Evolutionary conservation across 2,888 invertebrate species (phyloP).

Genomic region (Pseudeuparius sepicola): DNA sequence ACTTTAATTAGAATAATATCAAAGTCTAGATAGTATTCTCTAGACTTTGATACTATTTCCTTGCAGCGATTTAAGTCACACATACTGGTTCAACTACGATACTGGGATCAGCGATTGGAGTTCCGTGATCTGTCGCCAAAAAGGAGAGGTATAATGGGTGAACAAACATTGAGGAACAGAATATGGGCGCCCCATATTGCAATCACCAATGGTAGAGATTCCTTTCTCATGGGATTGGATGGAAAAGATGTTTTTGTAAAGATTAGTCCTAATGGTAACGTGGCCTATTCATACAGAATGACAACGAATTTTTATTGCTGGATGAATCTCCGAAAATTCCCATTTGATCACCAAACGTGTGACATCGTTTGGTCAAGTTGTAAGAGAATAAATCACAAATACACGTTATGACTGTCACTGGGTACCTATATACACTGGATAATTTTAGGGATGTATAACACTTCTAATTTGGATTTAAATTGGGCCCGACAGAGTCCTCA

Average conservation of each 20-base stretch:
- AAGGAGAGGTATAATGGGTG: slow-evolving; percentile 59
- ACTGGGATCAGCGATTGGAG: slow-evolving; percentile 60
- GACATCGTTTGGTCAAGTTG: slow-evolving; percentile 50
- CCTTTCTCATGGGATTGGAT: slow-evolving; percentile 68
- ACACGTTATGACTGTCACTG: no score
- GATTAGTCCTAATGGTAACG: slow-evolving; percentile 70
- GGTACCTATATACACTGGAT: no score
- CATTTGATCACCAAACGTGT: slow-evolving; percentile 77
- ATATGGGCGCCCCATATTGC: slow-evolving; percentile 79
- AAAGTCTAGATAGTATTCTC: no score
- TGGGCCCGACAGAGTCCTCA: slow-evolving; percentile 71
- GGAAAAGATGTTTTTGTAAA: slow-evolving; percentile 70
- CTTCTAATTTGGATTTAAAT: slow-evolving; percentile 60
- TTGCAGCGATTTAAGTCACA: slow-evolving; percentile 82
- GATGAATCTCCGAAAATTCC: slow-evolving; percentile 79
- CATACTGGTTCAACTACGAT: slow-evolving; percentile 68
- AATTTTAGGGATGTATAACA: slow-evolving; percentile 74
- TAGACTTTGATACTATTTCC: no score
- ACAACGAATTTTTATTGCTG: slow-evolving; percentile 76
- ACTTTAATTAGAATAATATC: no score
- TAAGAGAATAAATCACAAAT: no score
- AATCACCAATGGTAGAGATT: slow-evolving; percentile 65
- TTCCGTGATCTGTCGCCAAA: slow-evolving; percentile 59
- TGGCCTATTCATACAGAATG: slow-evolving; percentile 67
- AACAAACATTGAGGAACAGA: slow-evolving; percentile 54